phyloP scores from a whole-genome alignment of 2,797 vertebrate species.

The Apodemus agrarius region DNA sequence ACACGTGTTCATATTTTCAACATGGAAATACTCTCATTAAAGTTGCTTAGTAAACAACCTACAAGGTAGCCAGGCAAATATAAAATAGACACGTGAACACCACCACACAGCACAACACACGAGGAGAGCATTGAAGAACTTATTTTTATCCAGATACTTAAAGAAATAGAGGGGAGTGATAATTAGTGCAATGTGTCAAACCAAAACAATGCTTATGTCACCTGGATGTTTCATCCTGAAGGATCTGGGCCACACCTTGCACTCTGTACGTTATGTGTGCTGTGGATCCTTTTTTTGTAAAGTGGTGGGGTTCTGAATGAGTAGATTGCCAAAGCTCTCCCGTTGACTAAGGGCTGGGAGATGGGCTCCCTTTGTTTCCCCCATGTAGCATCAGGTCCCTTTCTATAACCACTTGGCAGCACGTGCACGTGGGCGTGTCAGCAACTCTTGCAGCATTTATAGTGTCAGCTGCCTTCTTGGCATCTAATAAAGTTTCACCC shows the following conservation, averaged over 20 bases:
- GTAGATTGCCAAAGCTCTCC: background rate
- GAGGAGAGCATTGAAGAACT: constrained; percentile 16
- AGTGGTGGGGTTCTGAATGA: background rate
- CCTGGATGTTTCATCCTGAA: background rate
- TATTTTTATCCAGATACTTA: constrained; percentile 39
- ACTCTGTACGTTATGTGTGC: too few species aligned
- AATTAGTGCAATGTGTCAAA: constrained; percentile 3
- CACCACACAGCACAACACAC: background rate
- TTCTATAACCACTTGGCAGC: constrained; percentile 67
- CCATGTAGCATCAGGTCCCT: constrained; percentile 55
- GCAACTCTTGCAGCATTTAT: constrained; percentile 67
- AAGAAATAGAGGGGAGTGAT: constrained; percentile 17
- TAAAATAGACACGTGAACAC: background rate
- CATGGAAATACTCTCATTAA: constrained; percentile 52
- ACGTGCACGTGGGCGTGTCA: background rate
- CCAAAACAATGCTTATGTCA: background rate
- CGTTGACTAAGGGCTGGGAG: background rate
- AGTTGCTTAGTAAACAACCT: constrained; percentile 21
- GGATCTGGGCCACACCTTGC: background rate
- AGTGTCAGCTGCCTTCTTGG: constrained; percentile 80
- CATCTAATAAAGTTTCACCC: constrained; percentile 64
- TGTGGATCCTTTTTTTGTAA: too few species aligned
- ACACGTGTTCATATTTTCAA: background rate
- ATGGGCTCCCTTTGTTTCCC: constrained; percentile 11
- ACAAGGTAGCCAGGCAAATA: background rate